Evolutionary conservation across 92 coral and sea anemone species (phyloP).

Genomic region (Plumapathes pennacea): DNA sequence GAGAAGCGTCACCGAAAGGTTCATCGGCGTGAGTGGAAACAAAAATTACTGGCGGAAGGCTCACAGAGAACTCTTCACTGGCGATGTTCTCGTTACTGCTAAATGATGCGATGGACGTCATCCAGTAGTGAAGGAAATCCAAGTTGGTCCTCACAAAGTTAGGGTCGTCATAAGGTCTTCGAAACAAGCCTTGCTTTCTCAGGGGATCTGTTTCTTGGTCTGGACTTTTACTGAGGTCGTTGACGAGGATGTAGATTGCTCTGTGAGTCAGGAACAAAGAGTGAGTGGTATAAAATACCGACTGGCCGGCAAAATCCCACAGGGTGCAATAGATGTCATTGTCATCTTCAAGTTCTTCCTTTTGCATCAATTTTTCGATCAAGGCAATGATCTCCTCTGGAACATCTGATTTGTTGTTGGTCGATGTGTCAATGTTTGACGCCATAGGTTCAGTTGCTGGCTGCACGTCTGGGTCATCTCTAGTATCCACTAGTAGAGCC

Average conservation of each 20-base stretch:
- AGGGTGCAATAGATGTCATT: constrained; percentile 24
- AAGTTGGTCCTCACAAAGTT: constrained; percentile 14
- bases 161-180: constrained; percentile 18
- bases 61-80: constrained; percentile 2
- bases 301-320: constrained; percentile 78
- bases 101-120: constrained; percentile 44
- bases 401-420: too few relatives aligned
- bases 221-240: constrained; percentile 38
- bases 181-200: constrained; percentile 29
- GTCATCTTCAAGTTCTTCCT: constrained; percentile 1
- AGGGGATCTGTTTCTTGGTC: constrained; percentile 32
- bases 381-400: constrained; percentile 31
- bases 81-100: not conserved
- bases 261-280: constrained; percentile 57
- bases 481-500: too few relatives aligned
- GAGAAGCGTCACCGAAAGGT: constrained; percentile 22
- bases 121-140: constrained; percentile 63
- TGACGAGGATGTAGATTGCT: constrained; percentile 53
- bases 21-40: constrained; percentile 64
- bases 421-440: too few relatives aligned
- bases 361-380: constrained; percentile 6
- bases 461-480: too few relatives aligned
- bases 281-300: constrained; percentile 62
- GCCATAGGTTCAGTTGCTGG: too few relatives aligned
- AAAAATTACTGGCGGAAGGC: constrained; percentile 46